Base-by-base conservation (phyloP, 2,113 vertebrate species). In the Euleptes europaea region DNA sequence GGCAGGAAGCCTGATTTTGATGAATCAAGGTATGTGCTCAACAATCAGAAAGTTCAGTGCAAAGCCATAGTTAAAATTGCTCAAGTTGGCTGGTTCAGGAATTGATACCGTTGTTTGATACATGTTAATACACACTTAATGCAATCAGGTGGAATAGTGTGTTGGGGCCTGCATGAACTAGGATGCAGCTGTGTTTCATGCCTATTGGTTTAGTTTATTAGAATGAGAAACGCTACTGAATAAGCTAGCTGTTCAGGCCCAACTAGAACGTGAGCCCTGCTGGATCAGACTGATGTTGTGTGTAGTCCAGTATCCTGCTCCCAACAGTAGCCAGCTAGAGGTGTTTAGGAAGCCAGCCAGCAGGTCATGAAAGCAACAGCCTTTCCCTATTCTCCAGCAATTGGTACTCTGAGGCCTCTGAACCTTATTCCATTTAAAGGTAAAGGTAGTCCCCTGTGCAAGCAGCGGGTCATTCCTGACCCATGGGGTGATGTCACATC, bases 1-100 rank as follows among this genome's bases (percentile, higher is more conserved):
- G 84, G 98, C 98, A 15, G 98, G 98, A 90, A 99, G 98, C 90
- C 96, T 99, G 17, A 94, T 99, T 84, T 96, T 99, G 90, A 99
- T 99, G 98, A 98, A 97, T 91, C 98, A 99, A 97, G 99, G 99
- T 99, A 84, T 80, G 95, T 95, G 69, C 83, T 90, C 77, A 88
- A 75, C 57, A 44, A 12, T 67, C 70, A 79, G 42, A 79, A 81
- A 1, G 0, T 33, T 76, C 26, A 72, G 85, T 67, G 87, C 90
- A 60, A 81, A 87, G 35, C 57, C 60, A 0, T 82, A 38, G 82
- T 33, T 88, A 38, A 44, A 54, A 33, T 79, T 21, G 63, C 19
- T 83, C 33, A 26, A 31, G 35, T 82, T 74, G 51, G 15, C 76
- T 38, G 21, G 74, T 88, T 89, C 63, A 86, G 72, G 69, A 88